Percentiles rank a stretch among this genome's conserved stretches.
phyloP scores from a whole-genome alignment of 2,113 vertebrate genomes.

The Pangasianodon hypophthalmus region DNA sequence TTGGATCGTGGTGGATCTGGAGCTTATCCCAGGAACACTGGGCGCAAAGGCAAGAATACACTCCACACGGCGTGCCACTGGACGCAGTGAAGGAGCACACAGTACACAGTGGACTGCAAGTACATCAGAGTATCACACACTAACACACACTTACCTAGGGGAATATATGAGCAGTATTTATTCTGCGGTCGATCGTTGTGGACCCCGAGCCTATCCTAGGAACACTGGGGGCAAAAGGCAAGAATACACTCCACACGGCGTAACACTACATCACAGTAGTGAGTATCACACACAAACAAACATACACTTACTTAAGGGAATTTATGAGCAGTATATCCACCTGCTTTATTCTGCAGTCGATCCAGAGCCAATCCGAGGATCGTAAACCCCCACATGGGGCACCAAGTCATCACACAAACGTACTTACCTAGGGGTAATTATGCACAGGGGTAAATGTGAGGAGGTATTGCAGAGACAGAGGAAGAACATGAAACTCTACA shows the following conservation, averaged over 20 bases:
- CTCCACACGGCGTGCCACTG: too few relatives aligned
- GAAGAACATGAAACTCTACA: not conserved
- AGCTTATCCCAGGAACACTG: not conserved
- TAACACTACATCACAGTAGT: not conserved
- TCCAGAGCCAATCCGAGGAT: not conserved
- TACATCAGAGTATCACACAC: not conserved
- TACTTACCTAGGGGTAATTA: not conserved
- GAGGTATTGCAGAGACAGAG: not conserved
- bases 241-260: not conserved
- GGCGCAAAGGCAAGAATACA: too few relatives aligned
- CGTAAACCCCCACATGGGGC: not conserved
- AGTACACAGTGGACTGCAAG: too few relatives aligned
- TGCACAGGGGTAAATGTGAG: not conserved
- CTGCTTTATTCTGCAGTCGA: not conserved
- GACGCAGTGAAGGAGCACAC: too few relatives aligned
- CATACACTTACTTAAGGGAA: not conserved
- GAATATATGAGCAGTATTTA: not conserved
- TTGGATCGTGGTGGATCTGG: not conserved
- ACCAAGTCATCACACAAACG: not conserved
- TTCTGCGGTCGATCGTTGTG: not conserved
- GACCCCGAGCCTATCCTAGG: not conserved
- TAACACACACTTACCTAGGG: too few relatives aligned
- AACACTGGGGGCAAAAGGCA: not conserved
- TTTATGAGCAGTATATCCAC: not conserved
- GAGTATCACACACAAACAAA: not conserved